These are phyloP conservation scores for Cyprinodon diabolis DNA, from an alignment of 2,797 vertebrate genomes.

Conservation along the genomic window DNA sequence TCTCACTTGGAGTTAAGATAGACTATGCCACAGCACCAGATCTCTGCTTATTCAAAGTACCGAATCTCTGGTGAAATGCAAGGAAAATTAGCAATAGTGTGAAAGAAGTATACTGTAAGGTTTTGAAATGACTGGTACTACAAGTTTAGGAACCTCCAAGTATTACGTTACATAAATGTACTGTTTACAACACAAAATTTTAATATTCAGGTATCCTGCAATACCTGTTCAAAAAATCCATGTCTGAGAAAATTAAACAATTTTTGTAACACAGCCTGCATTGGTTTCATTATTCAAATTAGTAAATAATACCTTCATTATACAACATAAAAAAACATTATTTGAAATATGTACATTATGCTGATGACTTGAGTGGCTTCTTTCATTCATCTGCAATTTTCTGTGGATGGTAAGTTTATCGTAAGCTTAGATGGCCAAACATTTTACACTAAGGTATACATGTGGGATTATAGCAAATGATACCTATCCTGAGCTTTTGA, in stretches of 20 bases:
- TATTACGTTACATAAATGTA: background rate
- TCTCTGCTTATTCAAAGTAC: background rate
- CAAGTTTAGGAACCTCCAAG: conserved; percentile 15
- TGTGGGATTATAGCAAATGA: conserved; percentile 54
- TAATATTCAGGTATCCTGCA: conserved; percentile 13
- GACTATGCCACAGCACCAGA: background rate
- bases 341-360: conserved; percentile 30
- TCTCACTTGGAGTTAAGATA: background rate
- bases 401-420: conserved; percentile 40
- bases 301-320: conserved; percentile 10
- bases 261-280: conserved; percentile 8
- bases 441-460: conserved; percentile 44
- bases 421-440: conserved; percentile 37
- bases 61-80: background rate
- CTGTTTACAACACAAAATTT: conserved; percentile 4
- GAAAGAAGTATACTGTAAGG: background rate
- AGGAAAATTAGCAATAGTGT: background rate
- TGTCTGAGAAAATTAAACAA: conserved; percentile 5
- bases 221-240: conserved; percentile 18
- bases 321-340: conserved; percentile 24
- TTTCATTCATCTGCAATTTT: conserved; percentile 38
- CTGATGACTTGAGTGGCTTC: conserved; percentile 32
- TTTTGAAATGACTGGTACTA: conserved; percentile 5
- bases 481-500: conserved; percentile 82
- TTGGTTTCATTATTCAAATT: conserved; percentile 44